A percentile compares a stretch with the other conserved stretches of the same genome.
Evolutionary conservation across 2,888 invertebrate genomes (phyloP).

Genomic region (Melieria omissa): DNA sequence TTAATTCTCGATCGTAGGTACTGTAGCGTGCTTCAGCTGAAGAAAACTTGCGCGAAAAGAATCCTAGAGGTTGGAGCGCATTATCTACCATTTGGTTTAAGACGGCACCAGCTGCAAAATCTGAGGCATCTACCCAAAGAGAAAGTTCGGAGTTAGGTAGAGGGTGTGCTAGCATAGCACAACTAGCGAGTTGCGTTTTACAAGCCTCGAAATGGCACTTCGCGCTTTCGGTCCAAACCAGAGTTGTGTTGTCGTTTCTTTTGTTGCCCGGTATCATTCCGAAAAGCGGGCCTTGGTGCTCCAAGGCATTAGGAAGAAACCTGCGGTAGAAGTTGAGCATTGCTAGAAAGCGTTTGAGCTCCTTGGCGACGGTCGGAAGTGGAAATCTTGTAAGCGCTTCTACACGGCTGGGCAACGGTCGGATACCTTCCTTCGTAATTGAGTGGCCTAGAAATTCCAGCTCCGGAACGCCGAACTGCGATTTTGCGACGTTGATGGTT

Average conservation of each 20-base stretch:
- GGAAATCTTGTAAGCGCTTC: not conserved
- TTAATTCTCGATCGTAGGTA: slow-evolving; percentile 62
- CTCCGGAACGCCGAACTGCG: slow-evolving; percentile 45
- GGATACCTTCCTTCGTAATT: slow-evolving; percentile 3
- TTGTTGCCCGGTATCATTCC: slow-evolving; percentile 8
- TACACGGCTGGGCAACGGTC: not conserved
- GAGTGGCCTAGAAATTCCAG: slow-evolving; percentile 11
- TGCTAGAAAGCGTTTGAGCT: slow-evolving; percentile 38
- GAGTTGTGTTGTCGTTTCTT: not conserved
- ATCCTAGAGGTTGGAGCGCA: slow-evolving; percentile 58
- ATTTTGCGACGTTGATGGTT: slow-evolving; percentile 31
- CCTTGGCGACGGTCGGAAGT: slow-evolving; percentile 20
- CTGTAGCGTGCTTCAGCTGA: slow-evolving; percentile 57
- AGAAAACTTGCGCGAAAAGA: slow-evolving; percentile 58
- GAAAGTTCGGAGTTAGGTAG: slow-evolving; percentile 17
- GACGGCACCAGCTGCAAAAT: slow-evolving; percentile 58
- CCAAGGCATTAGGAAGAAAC: slow-evolving; percentile 28
- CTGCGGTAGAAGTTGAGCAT: slow-evolving; percentile 34
- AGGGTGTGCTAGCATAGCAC: slow-evolving; percentile 9
- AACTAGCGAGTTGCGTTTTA: slow-evolving; percentile 5
- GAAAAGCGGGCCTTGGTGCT: slow-evolving; percentile 28
- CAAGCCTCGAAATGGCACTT: slow-evolving; percentile 46
- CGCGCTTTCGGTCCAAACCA: slow-evolving; percentile 35
- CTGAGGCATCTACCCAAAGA: slow-evolving; percentile 52
- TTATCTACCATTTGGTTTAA: slow-evolving; percentile 55